Percentiles rank a stretch among this genome's conserved stretches.
Conservation (phyloP, 1,140 invertebrate species). For the Brachionus sp. region DNA sequence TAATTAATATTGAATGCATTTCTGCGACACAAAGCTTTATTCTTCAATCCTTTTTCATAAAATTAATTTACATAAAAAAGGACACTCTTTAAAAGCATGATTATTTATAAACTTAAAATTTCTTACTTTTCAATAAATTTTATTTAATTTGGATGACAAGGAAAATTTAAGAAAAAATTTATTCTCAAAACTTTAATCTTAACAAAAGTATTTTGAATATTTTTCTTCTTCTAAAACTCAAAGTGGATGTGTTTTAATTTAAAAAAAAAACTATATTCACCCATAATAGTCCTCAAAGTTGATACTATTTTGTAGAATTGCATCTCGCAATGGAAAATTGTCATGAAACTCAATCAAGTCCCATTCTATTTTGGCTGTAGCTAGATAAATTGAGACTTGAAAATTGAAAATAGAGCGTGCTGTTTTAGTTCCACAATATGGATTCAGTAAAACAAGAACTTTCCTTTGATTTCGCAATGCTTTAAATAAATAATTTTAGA, state of each 20-base stretch:
- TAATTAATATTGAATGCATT: too few relatives aligned
- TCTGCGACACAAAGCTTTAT: too few relatives aligned
- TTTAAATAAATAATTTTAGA: neutral
- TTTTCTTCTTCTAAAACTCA: too few relatives aligned
- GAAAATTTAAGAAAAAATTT: too few relatives aligned
- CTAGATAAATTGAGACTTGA: neutral
- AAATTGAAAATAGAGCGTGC: conserved; percentile 36
- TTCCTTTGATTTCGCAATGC: neutral
- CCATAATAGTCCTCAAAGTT: conserved; percentile 6
- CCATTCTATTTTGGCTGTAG: neutral
- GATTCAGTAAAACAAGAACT: conserved; percentile 32
- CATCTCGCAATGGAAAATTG: neutral
- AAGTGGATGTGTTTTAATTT: neutral
- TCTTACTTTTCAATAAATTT: too few relatives aligned
- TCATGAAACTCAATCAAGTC: conserved; percentile 25
- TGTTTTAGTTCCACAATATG: conserved; percentile 13
- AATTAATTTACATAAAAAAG: too few relatives aligned
- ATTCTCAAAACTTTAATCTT: too few relatives aligned
- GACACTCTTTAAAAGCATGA: too few relatives aligned
- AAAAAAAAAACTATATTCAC: neutral
- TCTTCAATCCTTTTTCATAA: too few relatives aligned
- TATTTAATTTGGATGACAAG: too few relatives aligned
- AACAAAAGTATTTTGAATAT: too few relatives aligned
- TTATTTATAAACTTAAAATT: too few relatives aligned
- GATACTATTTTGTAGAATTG: neutral